Base-by-base conservation (phyloP, 2,797 vertebrate genomes). In the Eospalax fontanierii region DNA sequence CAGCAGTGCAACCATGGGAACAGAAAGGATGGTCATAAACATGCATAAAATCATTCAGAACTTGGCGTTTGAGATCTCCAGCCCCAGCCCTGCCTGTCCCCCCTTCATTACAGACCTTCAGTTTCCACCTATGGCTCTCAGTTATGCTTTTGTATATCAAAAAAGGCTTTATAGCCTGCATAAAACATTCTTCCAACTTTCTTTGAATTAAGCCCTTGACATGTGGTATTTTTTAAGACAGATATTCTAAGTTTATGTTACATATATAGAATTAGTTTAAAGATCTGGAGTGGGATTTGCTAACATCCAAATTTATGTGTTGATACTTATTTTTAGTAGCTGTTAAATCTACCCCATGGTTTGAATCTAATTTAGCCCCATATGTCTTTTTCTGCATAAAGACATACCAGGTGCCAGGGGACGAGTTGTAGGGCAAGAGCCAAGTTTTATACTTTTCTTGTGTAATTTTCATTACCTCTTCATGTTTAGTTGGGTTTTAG, bases 201-300 rank as follows among this genome's bases (percentile, higher is more conserved):
- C 75, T 87, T 75, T 84, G 68, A 65, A 90, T 61, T 87, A 90
- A 95, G n/a, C 71, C 63, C n/a, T 78, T 87, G 57, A 63, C 81
- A 82, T n/a, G 28, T 65, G 70, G n/a, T 73, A 38, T 86, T 92
- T 88, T 90, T 91, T 63, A 88, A 92, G 70, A 85, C 22, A 92
- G n/a, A 46, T 85, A 90, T 85, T 90, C 63, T 78, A 90, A 81
- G 65, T 82, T 85, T 92, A 88, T 78, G 59, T 74, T 70, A 50
- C 88, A 73, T n/a, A 30, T 73, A n/a, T 90, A 95, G 88, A 90
- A 93, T 87, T 80, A 89, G 50, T 76, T 91, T 87, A 90, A 89
- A 91, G 87, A 95, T 84, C 79, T 95, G 30, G 50, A 54, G 79
- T 59, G 87, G 73, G 82, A 94, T 86, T 90, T 95, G 18, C 63